Evolutionary conservation across 35 echinoderm and acorn worm genomes (phyloP), one percentile per base, ranked within the genome.

Genomic region (Heliocidaris erythrogramma): DNA sequence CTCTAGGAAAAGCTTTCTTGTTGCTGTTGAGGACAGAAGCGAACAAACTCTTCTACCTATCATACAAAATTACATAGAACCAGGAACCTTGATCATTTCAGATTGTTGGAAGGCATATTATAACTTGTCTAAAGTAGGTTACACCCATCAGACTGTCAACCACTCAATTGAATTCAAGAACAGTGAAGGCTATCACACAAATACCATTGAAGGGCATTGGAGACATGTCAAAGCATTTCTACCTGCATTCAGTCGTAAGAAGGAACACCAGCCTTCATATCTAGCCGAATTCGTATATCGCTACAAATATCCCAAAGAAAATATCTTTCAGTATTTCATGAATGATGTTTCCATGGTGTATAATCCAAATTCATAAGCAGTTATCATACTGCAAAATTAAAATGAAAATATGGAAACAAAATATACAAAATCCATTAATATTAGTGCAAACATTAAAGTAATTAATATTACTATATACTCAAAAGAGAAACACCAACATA

Each of bases 61-160:
- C 2, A 96, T 95, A 11, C 9, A 96, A 56, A 49, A 94, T 16
- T 92, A 48, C n/a, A 96, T 96, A 85, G 52, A 30, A 30, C 86
- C 49, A 78, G 87, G 96, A 8, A 94, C 96, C 18, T 92, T 47
- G 12, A 96, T 96, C 47, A 86, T 96, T 31, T 96, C 96, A 18
- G 94, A 96, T 47, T 96, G 94, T 90, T 96, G 96, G 96, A 96
- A 96, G 61, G 93, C 96, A 13, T 96, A 96, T 85, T 11, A 5
- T 14, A 96, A 91, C 21, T 71, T 96, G 49, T 2, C 32, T 17
- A 56, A 94, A 49, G 47, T 89, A 27, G 93, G 96, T 47, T 92
- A 96, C 50, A 60, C 18, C 60, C 86, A 96, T 92, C 4, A 96
- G 48, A 71, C 27, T 27, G 93, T 96, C 9, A 96, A 96, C 47